Conservation (phyloP, 1,140 invertebrate genomes). For the Apis florea region DNA sequence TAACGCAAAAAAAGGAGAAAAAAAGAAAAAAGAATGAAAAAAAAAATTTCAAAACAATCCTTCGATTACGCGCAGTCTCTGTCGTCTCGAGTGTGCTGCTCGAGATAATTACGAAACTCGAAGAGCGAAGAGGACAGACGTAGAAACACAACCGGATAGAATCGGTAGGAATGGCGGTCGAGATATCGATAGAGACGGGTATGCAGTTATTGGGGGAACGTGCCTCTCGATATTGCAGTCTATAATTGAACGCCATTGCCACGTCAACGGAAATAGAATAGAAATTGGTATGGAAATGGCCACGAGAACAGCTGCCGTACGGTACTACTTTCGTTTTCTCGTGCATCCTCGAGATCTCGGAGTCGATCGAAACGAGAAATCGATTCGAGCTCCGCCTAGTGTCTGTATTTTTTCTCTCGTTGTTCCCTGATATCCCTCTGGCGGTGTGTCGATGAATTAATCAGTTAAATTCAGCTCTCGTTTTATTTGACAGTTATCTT, state of each 20-base stretch:
- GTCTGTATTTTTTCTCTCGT: too few species aligned
- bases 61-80: slow-evolving; percentile 3
- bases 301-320: slow-evolving; percentile 34
- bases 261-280: slow-evolving; percentile 77
- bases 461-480: too few species aligned
- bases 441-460: too few species aligned
- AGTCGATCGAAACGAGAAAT: background rate
- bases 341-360: background rate
- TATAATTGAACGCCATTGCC: slow-evolving; percentile 76
- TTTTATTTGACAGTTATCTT: too few species aligned
- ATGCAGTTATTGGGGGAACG: slow-evolving; percentile 74
- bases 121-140: background rate
- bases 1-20: background rate
- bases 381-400: too few species aligned
- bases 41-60: background rate
- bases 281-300: slow-evolving; percentile 73
- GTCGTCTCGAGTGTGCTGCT: slow-evolving; percentile 11
- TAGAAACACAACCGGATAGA: background rate
- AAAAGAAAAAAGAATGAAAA: background rate
- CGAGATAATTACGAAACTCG: slow-evolving; percentile 33
- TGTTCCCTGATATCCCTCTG: too few species aligned
- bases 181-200: slow-evolving; percentile 55
- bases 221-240: slow-evolving; percentile 75
- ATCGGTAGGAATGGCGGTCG: slow-evolving; percentile 41
- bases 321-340: slow-evolving; percentile 29